Evolutionary conservation across 2,113 vertebrate genomes (phyloP), one percentile per base, ranked within the genome.

Genomic region (Bubo blakistoni): DNA sequence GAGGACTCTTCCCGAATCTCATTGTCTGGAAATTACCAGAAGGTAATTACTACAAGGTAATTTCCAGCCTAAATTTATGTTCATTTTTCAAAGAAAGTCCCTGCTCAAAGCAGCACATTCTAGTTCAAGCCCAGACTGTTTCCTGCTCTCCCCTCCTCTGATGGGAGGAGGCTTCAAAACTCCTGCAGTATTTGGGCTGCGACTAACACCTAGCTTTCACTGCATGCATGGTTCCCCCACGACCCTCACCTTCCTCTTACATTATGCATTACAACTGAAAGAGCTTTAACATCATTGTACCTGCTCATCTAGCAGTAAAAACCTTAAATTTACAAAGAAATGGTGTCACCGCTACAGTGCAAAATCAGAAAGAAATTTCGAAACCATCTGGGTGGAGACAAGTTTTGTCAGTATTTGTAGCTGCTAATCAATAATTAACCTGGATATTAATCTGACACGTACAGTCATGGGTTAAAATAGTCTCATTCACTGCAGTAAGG

Each of bases 51-150:
- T 89, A 91, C 73, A 85, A 80, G 96, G 95, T 96, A 91, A 91
- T 96, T 97, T 97, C 96, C 95, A 95, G 65, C 5, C 44, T 82
- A 80, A 95, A 94, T 90, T 93, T 95, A 93, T 80, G 66, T 42
- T 85, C n/a, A 10, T 19, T 54, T 95, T 93, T 91, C 93, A 95
- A 70, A 93, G 91, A 96, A 97, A 96, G 94, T 82, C 96, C 92
- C 95, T 93, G 90, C 84, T 92, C 74, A 94, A 90, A 94, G 87
- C 62, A 96, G 93, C 85, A 95, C 90, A 82, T 95, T 96, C 93
- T 96, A 77, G 40, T 94, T 96, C 94, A 96, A 95, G 90, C 32
- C 85, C 93, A 91, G 93, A 85, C 93, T 69, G 30, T 90, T 91
- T 83, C 81, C 54, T 69, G 54, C 44, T 80, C 17, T 90, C 66